Evolutionary conservation across 2,113 vertebrate species (phyloP), one percentile per base, ranked within the genome.

Genomic region (Hippocampus comes): DNA sequence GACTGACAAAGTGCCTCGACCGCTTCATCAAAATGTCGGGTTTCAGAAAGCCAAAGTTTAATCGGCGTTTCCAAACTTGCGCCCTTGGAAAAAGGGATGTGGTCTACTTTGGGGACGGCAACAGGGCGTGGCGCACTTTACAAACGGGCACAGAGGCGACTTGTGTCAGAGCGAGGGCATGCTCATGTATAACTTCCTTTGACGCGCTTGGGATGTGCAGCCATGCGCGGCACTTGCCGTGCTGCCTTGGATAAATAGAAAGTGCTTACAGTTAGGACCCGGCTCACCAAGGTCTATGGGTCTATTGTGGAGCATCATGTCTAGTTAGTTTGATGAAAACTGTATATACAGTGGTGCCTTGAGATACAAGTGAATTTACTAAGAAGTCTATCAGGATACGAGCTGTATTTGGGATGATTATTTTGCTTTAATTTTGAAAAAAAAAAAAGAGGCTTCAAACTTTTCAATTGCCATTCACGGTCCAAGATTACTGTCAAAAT

Each of bases 161-260:
- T 72, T 74, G 75, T 75, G 42, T 77, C 91, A 71, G 75, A 73
- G 86, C 84, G 78, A 84, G 89, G 90, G 77, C 76, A 78, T 79
- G 72, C 87, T 89, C 78, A 74, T 88, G 88, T 89, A 90, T 89
- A 93, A 94, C 92, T 92, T 93, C 83, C 90, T 91, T 91, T 92
- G 92, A 94, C 91, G 89, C 82, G 68, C 74, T 81, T 67, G 74
- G 85, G 78, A 68, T 49, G 41, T 75, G 61, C 71, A 59, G 89
- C 92, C 72, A 34, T 48, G 59, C 21, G 27, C 73, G 4, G 73
- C 14, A 25, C 81, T 42, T 65, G 75, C 77, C 43, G 10, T 46
- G 9, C 43, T 72, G 25, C 77, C 81, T 65, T 71, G 72, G 79
- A 86, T 83, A 82, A 85, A 61, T 34, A 34, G 0, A 81, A 67